A percentile compares a stretch with the other conserved stretches of the same genome.
phyloP scores from a whole-genome alignment of 2,797 vertebrate genomes.

The Myotis pilosus region DNA sequence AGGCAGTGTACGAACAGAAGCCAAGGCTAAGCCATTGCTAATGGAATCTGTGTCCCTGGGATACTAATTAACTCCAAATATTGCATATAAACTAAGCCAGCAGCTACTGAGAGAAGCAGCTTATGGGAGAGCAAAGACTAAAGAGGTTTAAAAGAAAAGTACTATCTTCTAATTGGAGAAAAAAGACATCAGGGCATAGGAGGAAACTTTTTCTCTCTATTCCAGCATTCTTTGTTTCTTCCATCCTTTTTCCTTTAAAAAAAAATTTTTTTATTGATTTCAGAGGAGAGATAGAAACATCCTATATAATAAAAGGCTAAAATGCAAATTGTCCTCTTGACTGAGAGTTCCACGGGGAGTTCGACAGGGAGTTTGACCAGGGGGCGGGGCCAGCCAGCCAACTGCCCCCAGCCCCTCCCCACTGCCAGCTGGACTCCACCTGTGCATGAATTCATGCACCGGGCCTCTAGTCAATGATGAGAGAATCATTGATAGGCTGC shows the following conservation, averaged over 20 bases:
- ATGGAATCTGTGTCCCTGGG: conserved; percentile 56
- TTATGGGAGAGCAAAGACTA: conserved; percentile 17
- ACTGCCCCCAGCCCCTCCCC: no score
- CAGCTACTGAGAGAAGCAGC: conserved; percentile 30
- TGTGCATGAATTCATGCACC: no score
- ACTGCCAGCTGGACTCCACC: no score
- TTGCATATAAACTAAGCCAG: conserved; percentile 52
- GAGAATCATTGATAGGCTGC: no score
- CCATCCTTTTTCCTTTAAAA: background rate
- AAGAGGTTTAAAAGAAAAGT: conserved; percentile 8
- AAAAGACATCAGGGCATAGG: background rate
- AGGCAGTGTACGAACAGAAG: conserved; percentile 13
- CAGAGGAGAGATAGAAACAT: no score
- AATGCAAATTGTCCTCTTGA: no score
- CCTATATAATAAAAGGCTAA: no score
- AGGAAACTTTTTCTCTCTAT: background rate
- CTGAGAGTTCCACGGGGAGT: no score
- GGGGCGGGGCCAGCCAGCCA: accelerated
- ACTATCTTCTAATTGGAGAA: background rate
- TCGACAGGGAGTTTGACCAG: no score
- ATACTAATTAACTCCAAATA: conserved; percentile 72
- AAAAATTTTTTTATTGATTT: no score
- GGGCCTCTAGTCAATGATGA: no score
- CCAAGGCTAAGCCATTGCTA: conserved; percentile 34
- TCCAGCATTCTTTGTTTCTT: background rate